Conservation (phyloP, 2,888 invertebrate species). For the Trichogramma dendrolimi region DNA sequence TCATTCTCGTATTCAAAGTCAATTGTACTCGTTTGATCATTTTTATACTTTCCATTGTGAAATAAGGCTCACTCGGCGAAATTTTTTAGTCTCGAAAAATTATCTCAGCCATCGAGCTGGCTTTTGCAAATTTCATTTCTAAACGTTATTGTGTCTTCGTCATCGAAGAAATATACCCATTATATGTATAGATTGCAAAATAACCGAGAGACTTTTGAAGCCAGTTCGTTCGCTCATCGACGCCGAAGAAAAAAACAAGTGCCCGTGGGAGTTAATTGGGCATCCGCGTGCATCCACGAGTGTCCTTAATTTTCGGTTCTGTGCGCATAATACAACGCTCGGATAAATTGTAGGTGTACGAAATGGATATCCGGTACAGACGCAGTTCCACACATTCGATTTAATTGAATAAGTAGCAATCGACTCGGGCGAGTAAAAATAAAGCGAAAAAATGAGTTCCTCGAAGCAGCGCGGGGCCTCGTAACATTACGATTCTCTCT, state of each 20-base stretch:
- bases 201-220: no score
- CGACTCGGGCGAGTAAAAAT: neutral
- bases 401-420: conserved; percentile 17
- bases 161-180: conserved; percentile 24
- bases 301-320: no score
- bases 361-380: neutral
- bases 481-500: no score
- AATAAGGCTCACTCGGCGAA: conserved; percentile 8
- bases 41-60: conserved; percentile 3
- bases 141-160: conserved; percentile 8
- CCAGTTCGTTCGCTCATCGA: no score
- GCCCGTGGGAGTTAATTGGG: no score
- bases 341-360: conserved; percentile 14
- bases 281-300: no score
- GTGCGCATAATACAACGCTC: no score
- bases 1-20: conserved; percentile 17
- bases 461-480: neutral
- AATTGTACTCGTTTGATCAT: conserved; percentile 2
- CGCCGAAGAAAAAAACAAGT: no score
- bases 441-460: neutral
- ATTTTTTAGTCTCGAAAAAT: no score
- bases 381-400: neutral
- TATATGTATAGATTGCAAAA: no score
- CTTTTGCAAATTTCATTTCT: no score
- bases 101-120: no score